Base-by-base conservation (phyloP, 2,888 invertebrate genomes). In the Drosophila falleni region DNA sequence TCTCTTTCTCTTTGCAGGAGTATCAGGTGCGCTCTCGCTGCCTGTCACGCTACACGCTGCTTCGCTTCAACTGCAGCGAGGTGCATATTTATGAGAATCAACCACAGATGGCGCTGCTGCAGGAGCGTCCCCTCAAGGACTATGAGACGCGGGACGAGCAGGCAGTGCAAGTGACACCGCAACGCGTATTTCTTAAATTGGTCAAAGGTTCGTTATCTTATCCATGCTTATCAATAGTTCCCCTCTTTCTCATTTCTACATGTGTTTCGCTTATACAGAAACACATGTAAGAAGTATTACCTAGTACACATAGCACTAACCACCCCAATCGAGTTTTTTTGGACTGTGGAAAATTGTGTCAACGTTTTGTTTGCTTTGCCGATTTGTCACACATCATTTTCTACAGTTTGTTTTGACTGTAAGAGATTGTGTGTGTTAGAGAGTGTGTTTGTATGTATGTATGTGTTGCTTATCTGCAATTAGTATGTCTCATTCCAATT, bases 111-210 rank as follows among this genome's bases (percentile, higher is more conserved):
- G 72, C 84, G n/a, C 51, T 87, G 6, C 61, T 90, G 3, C 73
- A 74, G 47, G 74, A 91, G 53, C 73, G 65, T 1, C 81, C 86
- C 3, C 67, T 91, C 8, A 89, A 87, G 71, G 93, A 93, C 69
- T 92, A 90, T 50, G 82, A 88, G 62, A 73, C 93, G 15, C 94
- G 56, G 3, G 77, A 76, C 60, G 83, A 83, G 55, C 86, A 81
- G 23, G 90, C 90, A 5, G 94, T 95, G 50, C 96, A 96, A 90
- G 94, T 96, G 51, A 94, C 94, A 78, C 96, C 96, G 1, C 96
- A 96, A 91, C 93, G 91, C 74, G 92, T 95, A 23, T 93, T 93
- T 37, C 86, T 96, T 0, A 94, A 94, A 59, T 91, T 96, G 35
- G 94, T 95, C 83, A 94, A 95, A 88, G 93, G 95, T 95, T 92